Conservation (phyloP, 2,113 vertebrate species). For the Peromyscus leucopus region DNA sequence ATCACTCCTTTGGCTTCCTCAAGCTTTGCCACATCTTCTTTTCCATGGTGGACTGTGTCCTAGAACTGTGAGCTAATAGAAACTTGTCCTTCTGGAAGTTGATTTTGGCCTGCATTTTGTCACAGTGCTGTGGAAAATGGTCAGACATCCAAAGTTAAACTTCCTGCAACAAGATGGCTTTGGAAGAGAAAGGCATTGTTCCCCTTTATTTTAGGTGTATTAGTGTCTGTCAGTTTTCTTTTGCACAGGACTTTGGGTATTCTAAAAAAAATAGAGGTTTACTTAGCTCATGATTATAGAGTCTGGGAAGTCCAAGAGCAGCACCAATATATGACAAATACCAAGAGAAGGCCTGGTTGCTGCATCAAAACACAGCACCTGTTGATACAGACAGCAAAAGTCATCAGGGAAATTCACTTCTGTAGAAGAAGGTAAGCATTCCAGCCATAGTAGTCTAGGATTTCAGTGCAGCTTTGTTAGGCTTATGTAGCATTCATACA, state of each 20-base stretch:
- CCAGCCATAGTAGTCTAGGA: neutral
- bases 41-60: neutral
- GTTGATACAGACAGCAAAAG: neutral
- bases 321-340: neutral
- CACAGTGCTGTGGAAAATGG: neutral
- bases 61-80: neutral
- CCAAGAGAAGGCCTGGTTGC: neutral
- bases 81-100: neutral
- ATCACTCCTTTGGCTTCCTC: neutral
- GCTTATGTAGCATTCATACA: neutral
- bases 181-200: neutral
- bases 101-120: neutral
- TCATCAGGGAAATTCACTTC: neutral
- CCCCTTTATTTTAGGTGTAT: neutral
- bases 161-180: neutral
- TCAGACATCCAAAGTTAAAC: neutral
- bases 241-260: neutral
- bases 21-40: neutral
- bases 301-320: neutral
- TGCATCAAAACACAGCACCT: too few relatives aligned
- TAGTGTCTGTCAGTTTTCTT: neutral
- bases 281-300: neutral
- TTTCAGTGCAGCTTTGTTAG: neutral
- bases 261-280: neutral
- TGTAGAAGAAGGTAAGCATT: neutral